Base-by-base conservation (phyloP, 2,113 vertebrate genomes). In the Choloepus hoffmanni region DNA sequence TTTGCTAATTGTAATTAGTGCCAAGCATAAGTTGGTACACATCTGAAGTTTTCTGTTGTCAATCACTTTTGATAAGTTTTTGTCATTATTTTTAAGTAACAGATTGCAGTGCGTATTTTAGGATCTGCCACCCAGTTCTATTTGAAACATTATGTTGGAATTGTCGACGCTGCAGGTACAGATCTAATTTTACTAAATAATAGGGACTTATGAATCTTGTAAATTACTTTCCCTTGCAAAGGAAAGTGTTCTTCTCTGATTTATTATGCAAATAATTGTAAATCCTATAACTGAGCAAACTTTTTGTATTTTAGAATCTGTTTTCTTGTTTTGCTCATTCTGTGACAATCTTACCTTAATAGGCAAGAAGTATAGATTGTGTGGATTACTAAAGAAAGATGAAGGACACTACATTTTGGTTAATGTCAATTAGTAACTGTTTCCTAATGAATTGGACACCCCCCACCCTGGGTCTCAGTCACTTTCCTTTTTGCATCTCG, bases 71-170 rank as follows among this genome's bases (percentile, higher is more conserved):
- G 81, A 63, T 90, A 78, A 72, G 73, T 40, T 95, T 96, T 81
- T 73, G 77, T 76, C 91, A 93, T 97, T 96, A 96, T 96, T 95
- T 97, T 97, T 94, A 97, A 90, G 84, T 92, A 94, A 90, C 96
- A 97, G 95, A 97, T 97, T 96, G 93, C 55, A 85, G 87, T 78
- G 85, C 14, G 11, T 97, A 97, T 97, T 97, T 97, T 96, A 92
- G 94, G 95, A 95, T 82, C 86, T 96, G 92, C 92, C 93, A 96
- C 45, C 87, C 92, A 53, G 79, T 96, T 97, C 95, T 89, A 96
- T 97, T 78, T 89, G 93, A 87, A 94, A 91, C 95, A 96, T 96
- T 95, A 90, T 97, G 89, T 96, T 0, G 19, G 40, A 85, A 90
- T 96, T 92, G 93, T 70, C 96, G 94, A 91, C 33, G 50, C 63